These are phyloP conservation scores for Pogonocichla stellata DNA, from an alignment of 2,113 vertebrate species.

Conservation along the genomic window DNA sequence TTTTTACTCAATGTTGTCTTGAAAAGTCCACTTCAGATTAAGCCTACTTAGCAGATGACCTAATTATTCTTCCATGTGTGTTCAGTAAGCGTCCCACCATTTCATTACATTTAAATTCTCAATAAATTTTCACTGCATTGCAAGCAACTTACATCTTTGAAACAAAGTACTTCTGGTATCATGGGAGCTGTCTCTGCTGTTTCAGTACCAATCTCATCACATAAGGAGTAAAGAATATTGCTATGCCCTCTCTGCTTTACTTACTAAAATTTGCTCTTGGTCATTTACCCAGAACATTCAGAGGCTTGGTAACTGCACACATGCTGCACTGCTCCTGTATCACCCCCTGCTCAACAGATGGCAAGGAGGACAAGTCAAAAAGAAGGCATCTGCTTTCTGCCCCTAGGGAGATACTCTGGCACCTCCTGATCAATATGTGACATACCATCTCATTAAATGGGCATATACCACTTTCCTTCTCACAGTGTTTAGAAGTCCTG, in stretches of 20 bases:
- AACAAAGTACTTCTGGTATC: background rate
- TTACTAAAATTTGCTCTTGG: background rate
- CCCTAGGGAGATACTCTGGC: background rate
- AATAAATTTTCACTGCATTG: background rate
- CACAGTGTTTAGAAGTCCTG: background rate
- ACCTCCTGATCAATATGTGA: background rate
- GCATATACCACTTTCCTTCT: background rate
- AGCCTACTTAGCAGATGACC: background rate
- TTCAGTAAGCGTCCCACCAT: background rate
- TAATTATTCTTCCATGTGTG: background rate
- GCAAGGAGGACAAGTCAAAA: background rate
- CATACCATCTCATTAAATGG: background rate
- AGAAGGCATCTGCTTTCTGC: background rate
- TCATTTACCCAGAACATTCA: background rate
- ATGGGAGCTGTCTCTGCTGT: background rate
- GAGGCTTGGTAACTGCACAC: background rate
- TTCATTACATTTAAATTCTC: background rate
- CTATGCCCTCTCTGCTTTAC: background rate
- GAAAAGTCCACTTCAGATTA: background rate
- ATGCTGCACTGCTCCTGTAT: rapidly evolving
- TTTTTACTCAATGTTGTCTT: background rate
- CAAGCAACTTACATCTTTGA: background rate
- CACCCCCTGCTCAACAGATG: rapidly evolving
- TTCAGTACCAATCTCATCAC: background rate
- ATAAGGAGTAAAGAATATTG: background rate